Percentiles rank a stretch among this genome's conserved stretches.
phyloP scores from a whole-genome alignment of 2,888 invertebrate species.

The Nipponacmea schrenckii region DNA sequence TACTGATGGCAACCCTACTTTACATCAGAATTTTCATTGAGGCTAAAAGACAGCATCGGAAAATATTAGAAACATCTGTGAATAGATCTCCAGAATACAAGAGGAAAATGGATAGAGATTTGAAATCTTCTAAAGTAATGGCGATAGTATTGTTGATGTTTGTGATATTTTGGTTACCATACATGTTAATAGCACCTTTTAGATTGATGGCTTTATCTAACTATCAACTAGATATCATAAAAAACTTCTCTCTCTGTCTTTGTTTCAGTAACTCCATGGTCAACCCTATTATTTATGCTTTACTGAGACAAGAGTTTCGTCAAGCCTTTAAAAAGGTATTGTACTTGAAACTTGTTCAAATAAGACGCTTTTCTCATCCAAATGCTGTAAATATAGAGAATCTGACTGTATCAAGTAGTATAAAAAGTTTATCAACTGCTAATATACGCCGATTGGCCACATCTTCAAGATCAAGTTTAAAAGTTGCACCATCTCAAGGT shows the following conservation, averaged over 20 bases:
- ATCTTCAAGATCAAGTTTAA: no score
- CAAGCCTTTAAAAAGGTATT: constrained; percentile 25
- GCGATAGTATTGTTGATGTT: constrained; percentile 37
- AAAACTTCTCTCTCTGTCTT: constrained; percentile 32
- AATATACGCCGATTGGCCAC: no score
- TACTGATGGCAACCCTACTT: constrained; percentile 26
- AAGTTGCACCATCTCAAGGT: no score
- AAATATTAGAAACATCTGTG: constrained; percentile 12
- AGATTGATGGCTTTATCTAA: constrained; percentile 29
- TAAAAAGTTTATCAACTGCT: no score
- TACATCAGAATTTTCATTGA: constrained; percentile 34
- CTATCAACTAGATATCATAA: constrained; percentile 32
- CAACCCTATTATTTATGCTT: constrained; percentile 31
- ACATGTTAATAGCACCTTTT: constrained; percentile 33
- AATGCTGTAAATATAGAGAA: no score
- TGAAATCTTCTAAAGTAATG: constrained; percentile 32
- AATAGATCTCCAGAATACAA: not conserved
- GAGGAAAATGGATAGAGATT: constrained; percentile 20
- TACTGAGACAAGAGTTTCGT: constrained; percentile 35
- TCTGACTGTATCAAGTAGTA: no score
- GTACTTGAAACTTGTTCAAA: not conserved
- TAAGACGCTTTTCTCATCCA: not conserved
- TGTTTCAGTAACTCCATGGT: constrained; percentile 34
- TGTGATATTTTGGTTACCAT: constrained; percentile 44
- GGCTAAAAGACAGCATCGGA: constrained; percentile 24